Evolutionary conservation across 2,888 invertebrate genomes (phyloP).

Genomic region (Zygothrica quintamaculata): DNA sequence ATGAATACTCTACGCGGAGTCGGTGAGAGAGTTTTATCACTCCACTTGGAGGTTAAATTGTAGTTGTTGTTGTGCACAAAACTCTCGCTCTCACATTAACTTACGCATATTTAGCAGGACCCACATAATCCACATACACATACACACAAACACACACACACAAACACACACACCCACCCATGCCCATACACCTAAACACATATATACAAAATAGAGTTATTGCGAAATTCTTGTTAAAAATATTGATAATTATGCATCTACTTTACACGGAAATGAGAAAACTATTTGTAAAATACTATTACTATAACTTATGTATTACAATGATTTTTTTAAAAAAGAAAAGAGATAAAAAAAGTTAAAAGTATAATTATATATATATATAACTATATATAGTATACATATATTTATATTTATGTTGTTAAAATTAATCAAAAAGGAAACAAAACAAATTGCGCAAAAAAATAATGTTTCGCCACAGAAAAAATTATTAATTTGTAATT

Average conservation of each 20-base stretch:
- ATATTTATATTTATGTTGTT: slow-evolving; percentile 79
- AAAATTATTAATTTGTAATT: slow-evolving; percentile 70
- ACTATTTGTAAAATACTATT: slow-evolving; percentile 72
- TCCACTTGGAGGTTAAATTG: slow-evolving; percentile 78
- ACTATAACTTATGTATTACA: slow-evolving; percentile 69
- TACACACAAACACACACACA: slow-evolving; percentile 23
- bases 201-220: slow-evolving; percentile 50
- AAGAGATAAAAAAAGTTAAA: slow-evolving; percentile 63
- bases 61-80: slow-evolving; percentile 81
- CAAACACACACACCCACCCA: slow-evolving; percentile 19
- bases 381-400: too few relatives aligned
- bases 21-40: slow-evolving; percentile 80
- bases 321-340: slow-evolving; percentile 68
- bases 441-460: slow-evolving; percentile 25
- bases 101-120: slow-evolving; percentile 42
- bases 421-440: slow-evolving; percentile 56
- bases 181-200: slow-evolving; percentile 31
- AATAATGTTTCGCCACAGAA: slow-evolving; percentile 37
- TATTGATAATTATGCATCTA: slow-evolving; percentile 66
- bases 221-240: slow-evolving; percentile 78
- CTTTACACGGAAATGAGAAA: slow-evolving; percentile 66
- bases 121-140: slow-evolving; percentile 1
- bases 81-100: slow-evolving; percentile 70
- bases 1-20: slow-evolving; percentile 77
- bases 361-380: slow-evolving; percentile 55